Evolutionary conservation across 2,113 vertebrate genomes (phyloP).

Genomic region (Casuarius casuarius): DNA sequence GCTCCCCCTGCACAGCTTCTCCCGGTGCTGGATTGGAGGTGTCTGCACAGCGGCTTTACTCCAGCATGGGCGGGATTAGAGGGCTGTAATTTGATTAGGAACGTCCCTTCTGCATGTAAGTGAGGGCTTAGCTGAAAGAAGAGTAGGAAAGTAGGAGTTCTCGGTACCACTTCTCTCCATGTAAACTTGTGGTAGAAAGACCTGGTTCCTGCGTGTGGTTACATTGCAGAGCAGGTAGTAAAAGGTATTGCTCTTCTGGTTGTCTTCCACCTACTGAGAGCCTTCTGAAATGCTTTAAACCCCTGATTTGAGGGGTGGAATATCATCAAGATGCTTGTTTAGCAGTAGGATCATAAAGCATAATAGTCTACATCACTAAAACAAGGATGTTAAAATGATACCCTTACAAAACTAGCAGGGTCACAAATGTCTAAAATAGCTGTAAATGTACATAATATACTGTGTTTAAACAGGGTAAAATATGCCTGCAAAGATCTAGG

Average conservation of each 20-base stretch:
- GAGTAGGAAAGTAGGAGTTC: accelerated
- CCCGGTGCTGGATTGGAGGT: accelerated
- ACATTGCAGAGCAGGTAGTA: not conserved
- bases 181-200: not conserved
- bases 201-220: accelerated
- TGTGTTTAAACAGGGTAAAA: not conserved
- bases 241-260: accelerated
- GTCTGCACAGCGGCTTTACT: accelerated
- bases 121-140: accelerated
- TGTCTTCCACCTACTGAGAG: accelerated
- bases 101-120: not conserved
- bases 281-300: not conserved
- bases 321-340: not conserved
- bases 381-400: not conserved
- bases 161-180: accelerated
- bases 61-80: accelerated
- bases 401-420: too few species aligned
- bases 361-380: not conserved
- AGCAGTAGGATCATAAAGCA: not conserved
- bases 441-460: accelerated
- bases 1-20: not conserved
- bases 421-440: not conserved
- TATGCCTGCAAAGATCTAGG: accelerated
- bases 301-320: accelerated
- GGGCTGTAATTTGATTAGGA: accelerated